These are phyloP conservation scores for Alces alces DNA, from an alignment of 2,113 vertebrate genomes.

Conservation along the genomic window DNA sequence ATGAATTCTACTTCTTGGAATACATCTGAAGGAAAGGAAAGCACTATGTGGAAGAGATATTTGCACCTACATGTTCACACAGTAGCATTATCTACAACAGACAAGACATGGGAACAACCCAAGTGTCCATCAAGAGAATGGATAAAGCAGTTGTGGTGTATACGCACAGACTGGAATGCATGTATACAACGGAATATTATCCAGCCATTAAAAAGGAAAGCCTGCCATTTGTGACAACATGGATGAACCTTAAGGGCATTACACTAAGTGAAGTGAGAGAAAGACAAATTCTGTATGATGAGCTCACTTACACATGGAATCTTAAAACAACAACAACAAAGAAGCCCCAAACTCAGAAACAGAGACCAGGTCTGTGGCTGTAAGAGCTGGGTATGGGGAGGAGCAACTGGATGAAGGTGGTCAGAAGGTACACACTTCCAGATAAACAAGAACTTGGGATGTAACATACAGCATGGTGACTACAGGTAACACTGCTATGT, in stretches of 20 bases:
- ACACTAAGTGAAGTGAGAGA: background rate
- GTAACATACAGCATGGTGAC: background rate
- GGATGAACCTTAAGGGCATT: background rate
- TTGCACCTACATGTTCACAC: background rate
- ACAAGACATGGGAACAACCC: background rate
- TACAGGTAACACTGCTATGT: background rate
- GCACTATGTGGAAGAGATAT: background rate
- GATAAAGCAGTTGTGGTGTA: background rate
- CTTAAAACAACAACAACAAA: background rate
- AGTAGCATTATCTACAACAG: background rate
- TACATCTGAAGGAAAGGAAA: background rate
- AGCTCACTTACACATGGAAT: background rate
- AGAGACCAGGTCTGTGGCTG: background rate
- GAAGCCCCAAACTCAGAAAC: background rate
- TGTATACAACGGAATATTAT: background rate
- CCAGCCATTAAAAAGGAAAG: background rate
- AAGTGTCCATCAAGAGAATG: background rate
- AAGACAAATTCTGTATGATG: background rate
- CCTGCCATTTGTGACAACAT: background rate
- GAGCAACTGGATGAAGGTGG: background rate
- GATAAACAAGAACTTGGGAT: background rate
- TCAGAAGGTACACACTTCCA: background rate
- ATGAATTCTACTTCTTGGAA: background rate
- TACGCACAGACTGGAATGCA: background rate
- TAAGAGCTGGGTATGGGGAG: background rate